phyloP scores from a whole-genome alignment of 2,888 invertebrate species.

The Nebria brevicollis region DNA sequence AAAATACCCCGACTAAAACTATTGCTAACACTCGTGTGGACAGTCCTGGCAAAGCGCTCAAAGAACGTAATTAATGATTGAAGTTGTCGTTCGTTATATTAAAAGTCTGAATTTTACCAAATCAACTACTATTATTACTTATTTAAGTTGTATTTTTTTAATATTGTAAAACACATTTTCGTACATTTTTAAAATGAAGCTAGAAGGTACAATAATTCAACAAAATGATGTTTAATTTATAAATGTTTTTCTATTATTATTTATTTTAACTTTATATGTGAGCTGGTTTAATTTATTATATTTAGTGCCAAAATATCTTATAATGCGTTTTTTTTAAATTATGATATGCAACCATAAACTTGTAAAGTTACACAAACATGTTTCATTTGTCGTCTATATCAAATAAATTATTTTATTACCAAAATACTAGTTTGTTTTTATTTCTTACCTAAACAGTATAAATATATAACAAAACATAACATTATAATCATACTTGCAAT shows the following conservation, averaged over 20 bases:
- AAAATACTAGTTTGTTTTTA: background rate
- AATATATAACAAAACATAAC: too few species aligned
- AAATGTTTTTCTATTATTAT: background rate
- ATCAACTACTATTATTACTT: background rate
- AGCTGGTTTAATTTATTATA: background rate
- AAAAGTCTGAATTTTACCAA: constrained; percentile 1
- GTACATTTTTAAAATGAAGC: background rate
- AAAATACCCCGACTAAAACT: constrained; percentile 63
- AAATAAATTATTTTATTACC: background rate
- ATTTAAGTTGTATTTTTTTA: background rate
- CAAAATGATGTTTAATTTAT: background rate
- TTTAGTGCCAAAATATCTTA: background rate
- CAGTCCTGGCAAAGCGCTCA: constrained; percentile 63
- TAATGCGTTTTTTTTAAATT: background rate
- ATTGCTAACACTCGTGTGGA: constrained; percentile 56
- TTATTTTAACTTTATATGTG: background rate
- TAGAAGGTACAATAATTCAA: background rate
- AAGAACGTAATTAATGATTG: constrained; percentile 60
- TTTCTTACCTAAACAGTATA: background rate
- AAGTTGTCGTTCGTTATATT: background rate
- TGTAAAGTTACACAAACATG: background rate
- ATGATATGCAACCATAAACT: background rate
- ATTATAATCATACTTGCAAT: background rate
- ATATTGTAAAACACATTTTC: background rate
- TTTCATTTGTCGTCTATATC: constrained; percentile 16